A percentile compares a stretch with the other conserved stretches of the same genome.
Conservation (phyloP, 2,113 vertebrate genomes). For the Falcunculus frontatus region DNA sequence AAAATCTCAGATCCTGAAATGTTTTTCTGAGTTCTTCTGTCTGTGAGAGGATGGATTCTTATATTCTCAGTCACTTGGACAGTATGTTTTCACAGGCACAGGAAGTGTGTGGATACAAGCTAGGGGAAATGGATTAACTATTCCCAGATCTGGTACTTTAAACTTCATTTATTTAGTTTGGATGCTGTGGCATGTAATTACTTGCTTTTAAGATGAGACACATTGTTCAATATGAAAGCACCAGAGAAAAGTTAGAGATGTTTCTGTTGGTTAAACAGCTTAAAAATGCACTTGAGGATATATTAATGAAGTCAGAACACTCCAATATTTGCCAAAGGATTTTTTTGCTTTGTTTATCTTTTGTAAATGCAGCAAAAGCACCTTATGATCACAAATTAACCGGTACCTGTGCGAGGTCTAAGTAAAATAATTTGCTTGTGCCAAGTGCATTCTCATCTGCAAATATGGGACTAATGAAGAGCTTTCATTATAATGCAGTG, state of each 20-base stretch:
- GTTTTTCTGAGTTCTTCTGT: neutral
- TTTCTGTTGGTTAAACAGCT: neutral
- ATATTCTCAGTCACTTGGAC: neutral
- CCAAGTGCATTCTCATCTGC: neutral
- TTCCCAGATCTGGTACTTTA: neutral
- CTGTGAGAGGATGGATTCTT: neutral
- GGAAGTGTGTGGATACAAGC: neutral
- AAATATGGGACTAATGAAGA: neutral
- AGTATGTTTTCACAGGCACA: neutral
- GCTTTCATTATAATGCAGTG: neutral
- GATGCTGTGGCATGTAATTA: neutral
- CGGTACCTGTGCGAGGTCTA: neutral
- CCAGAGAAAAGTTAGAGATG: neutral
- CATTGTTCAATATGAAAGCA: neutral
- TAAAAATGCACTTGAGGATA: neutral
- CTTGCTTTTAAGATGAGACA: neutral
- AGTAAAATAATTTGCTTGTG: neutral
- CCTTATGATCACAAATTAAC: neutral
- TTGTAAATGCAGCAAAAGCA: neutral
- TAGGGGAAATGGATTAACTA: neutral
- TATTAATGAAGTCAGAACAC: neutral
- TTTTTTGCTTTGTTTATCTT: neutral
- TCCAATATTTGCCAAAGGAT: neutral
- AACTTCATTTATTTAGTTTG: slow-evolving; percentile 12
- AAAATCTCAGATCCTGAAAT: neutral